Percentiles rank a stretch among this genome's conserved stretches.
These are phyloP conservation scores for Athripsodes cinereus DNA, from an alignment of 2,888 invertebrate species.

Conservation along the genomic window DNA sequence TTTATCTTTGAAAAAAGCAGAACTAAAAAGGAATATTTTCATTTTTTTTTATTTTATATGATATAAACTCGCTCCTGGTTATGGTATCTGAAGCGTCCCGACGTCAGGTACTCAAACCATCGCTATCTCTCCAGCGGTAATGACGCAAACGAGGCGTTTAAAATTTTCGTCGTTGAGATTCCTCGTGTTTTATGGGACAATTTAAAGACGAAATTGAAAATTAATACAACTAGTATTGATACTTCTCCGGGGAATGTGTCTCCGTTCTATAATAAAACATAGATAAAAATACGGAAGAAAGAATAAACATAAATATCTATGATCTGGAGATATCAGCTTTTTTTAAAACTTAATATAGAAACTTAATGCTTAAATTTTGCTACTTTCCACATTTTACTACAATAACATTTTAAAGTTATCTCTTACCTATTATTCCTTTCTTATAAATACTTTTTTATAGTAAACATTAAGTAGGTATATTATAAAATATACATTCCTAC, in stretches of 20 bases:
- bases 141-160: conserved; percentile 21
- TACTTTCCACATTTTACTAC: no score
- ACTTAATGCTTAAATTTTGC: no score
- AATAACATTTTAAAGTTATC: no score
- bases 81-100: background rate
- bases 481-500: no score
- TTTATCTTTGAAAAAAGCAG: no score
- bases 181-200: conserved; percentile 2
- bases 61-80: no score
- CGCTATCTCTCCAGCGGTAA: conserved; percentile 17
- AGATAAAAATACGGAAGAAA: conserved; percentile 1
- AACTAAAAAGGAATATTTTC: no score
- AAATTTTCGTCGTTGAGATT: conserved; percentile 8
- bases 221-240: conserved; percentile 2
- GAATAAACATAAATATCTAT: conserved; percentile 1
- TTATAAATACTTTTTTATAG: no score
- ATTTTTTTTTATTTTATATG: no score
- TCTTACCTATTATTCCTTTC: no score
- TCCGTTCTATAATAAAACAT: background rate
- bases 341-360: no score
- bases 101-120: conserved; percentile 11
- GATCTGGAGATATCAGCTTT: background rate
- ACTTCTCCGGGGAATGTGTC: background rate
- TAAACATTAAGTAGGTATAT: no score
- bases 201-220: conserved; percentile 4